These are phyloP conservation scores for Podocnemis expansa DNA, from an alignment of 2,113 vertebrate genomes.

Conservation along the genomic window DNA sequence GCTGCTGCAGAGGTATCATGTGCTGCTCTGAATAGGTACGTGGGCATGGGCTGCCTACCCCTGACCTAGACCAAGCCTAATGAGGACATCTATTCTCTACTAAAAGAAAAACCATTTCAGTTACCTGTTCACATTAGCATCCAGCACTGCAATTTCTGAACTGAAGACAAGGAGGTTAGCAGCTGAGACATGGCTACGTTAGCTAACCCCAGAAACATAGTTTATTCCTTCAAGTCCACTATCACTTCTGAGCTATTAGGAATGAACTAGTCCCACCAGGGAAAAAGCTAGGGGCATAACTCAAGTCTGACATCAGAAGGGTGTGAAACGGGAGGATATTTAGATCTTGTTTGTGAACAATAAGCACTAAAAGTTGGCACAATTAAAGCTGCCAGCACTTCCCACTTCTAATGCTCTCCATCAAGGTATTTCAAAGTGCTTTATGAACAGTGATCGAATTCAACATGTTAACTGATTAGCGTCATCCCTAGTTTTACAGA, in stretches of 20 bases:
- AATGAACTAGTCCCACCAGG: not conserved
- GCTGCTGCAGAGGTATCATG: too few relatives aligned
- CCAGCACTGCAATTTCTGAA: accelerated
- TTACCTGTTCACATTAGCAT: not conserved
- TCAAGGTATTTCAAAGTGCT: not conserved
- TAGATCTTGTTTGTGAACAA: not conserved
- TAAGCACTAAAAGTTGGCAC: not conserved
- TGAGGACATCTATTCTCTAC: not conserved
- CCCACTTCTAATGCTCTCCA: not conserved
- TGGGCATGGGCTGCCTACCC: too few relatives aligned
- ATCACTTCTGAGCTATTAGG: not conserved
- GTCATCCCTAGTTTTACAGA: not conserved
- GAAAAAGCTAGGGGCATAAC: not conserved
- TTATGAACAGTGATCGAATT: not conserved
- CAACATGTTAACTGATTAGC: not conserved
- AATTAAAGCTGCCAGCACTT: not conserved
- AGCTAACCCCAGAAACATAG: accelerated
- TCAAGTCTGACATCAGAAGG: not conserved
- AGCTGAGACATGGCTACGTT: not conserved
- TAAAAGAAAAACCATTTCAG: not conserved
- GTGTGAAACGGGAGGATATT: not conserved
- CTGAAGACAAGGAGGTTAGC: accelerated
- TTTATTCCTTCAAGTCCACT: not conserved
- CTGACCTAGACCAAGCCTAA: not conserved
- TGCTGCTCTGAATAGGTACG: too few relatives aligned